Percentiles rank a stretch among this genome's conserved stretches.
These are phyloP conservation scores for Acanthococcus lagerstroemiae DNA, from an alignment of 2,888 invertebrate genomes.

Conservation along the genomic window DNA sequence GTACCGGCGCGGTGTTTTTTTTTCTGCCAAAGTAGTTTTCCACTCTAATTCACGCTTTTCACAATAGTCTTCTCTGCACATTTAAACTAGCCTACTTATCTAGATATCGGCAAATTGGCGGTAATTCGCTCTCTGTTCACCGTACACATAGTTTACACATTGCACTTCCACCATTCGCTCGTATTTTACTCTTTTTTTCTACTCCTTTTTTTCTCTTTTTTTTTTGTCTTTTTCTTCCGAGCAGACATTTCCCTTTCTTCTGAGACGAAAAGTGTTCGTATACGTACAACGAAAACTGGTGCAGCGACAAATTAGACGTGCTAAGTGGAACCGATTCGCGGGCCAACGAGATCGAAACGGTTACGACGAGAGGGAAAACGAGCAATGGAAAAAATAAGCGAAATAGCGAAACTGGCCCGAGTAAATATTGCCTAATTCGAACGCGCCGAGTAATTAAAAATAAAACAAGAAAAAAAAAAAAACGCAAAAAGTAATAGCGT, in stretches of 20 bases:
- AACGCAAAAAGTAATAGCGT: no score
- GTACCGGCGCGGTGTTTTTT: neutral
- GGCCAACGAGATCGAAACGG: neutral
- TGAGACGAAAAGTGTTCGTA: neutral
- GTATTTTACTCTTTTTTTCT: neutral
- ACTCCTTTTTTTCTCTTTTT: neutral
- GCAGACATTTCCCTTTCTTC: neutral
- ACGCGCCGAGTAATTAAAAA: no score
- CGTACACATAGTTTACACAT: conserved; percentile 18
- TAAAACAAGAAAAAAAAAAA: no score
- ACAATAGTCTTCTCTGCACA: conserved; percentile 17
- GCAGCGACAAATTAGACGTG: neutral
- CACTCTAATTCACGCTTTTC: conserved; percentile 27
- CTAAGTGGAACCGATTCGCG: neutral
- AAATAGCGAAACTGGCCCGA: no score
- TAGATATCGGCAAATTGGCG: conserved; percentile 24
- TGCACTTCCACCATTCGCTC: conserved; percentile 4
- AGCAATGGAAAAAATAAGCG: neutral
- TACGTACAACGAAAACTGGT: no score
- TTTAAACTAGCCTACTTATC: conserved; percentile 27
- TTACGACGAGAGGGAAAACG: neutral
- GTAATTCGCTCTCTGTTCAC: conserved; percentile 7
- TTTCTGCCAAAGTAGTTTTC: conserved; percentile 27
- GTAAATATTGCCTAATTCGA: no score
- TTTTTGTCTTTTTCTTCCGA: neutral